Conservation (phyloP, 2,797 vertebrate genomes). For the Eptatretus atami region DNA sequence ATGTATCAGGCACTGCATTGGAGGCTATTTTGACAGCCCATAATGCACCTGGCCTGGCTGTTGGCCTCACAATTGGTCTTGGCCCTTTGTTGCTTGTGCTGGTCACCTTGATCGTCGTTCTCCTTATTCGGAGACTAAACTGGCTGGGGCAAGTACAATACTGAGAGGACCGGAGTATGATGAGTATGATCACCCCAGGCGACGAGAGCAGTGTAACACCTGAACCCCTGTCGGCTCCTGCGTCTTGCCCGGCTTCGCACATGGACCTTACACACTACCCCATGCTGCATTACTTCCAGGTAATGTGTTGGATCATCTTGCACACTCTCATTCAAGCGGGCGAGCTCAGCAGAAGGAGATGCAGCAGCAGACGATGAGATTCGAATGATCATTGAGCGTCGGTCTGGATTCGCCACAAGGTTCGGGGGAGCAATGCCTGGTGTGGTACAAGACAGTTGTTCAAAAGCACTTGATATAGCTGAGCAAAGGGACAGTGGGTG, state of each 20-base stretch:
- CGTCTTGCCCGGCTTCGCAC: slow-evolving; percentile 22
- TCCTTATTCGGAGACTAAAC: slow-evolving; percentile 27
- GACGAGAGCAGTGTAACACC: too few relatives aligned
- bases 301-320: slow-evolving; percentile 66
- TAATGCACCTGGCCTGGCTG: slow-evolving; percentile 21
- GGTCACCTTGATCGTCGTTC: slow-evolving; percentile 46
- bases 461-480: too few relatives aligned
- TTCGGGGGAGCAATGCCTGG: slow-evolving; percentile 87
- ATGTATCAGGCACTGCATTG: slow-evolving; percentile 59
- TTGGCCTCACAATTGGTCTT: slow-evolving; percentile 52
- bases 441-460: slow-evolving; percentile 14
- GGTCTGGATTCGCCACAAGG: slow-evolving; percentile 53
- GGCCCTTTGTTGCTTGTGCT: slow-evolving; percentile 53
- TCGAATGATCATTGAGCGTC: slow-evolving; percentile 93
- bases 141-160: slow-evolving; percentile 10
- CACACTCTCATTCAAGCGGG: slow-evolving; percentile 87
- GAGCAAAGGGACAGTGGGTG: slow-evolving; percentile 71
- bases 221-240: neutral
- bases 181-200: neutral
- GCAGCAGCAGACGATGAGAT: slow-evolving; percentile 90
- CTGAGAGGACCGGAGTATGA: slow-evolving; percentile 15
- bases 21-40: slow-evolving; percentile 13
- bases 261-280: slow-evolving; percentile 55
- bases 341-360: slow-evolving; percentile 56
- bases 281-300: slow-evolving; percentile 14